Evolutionary conservation across 2,113 vertebrate species (phyloP).

Genomic region (Suncus etruscus): DNA sequence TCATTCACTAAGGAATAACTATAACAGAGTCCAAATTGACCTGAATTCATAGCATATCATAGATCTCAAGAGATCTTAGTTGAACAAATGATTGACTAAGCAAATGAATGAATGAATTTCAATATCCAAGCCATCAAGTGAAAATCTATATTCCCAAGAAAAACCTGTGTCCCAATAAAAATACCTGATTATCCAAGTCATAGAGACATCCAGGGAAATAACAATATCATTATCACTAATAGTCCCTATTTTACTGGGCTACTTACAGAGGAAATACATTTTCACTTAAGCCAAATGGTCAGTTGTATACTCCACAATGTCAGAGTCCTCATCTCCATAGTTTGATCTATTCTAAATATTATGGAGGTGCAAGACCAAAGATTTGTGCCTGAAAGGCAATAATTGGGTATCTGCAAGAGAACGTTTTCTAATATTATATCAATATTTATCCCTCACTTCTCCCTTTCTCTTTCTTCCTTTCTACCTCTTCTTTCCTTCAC

Average conservation of each 20-base stretch:
- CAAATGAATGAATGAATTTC: constrained; percentile 32
- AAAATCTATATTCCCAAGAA: constrained; percentile 12
- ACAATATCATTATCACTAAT: neutral
- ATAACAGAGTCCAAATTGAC: neutral
- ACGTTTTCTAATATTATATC: no score
- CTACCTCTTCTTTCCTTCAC: neutral
- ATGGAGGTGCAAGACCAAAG: neutral
- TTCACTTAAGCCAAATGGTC: neutral
- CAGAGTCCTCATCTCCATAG: neutral
- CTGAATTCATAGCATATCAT: neutral
- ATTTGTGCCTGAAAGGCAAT: neutral
- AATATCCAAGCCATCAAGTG: neutral
- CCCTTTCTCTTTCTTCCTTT: rapidly evolving
- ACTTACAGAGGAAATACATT: neutral
- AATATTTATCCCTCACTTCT: neutral
- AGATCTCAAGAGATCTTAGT: constrained; percentile 3
- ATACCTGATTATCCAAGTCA: neutral
- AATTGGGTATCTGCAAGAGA: neutral
- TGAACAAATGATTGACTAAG: neutral
- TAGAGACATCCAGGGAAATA: neutral
- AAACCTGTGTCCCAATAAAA: neutral
- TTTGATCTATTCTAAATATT: neutral
- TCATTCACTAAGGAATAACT: constrained; percentile 21
- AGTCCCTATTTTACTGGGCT: neutral
- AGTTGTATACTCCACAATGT: neutral